Conservation (phyloP, 2,888 invertebrate genomes). For the Drosophila lacicola region DNA sequence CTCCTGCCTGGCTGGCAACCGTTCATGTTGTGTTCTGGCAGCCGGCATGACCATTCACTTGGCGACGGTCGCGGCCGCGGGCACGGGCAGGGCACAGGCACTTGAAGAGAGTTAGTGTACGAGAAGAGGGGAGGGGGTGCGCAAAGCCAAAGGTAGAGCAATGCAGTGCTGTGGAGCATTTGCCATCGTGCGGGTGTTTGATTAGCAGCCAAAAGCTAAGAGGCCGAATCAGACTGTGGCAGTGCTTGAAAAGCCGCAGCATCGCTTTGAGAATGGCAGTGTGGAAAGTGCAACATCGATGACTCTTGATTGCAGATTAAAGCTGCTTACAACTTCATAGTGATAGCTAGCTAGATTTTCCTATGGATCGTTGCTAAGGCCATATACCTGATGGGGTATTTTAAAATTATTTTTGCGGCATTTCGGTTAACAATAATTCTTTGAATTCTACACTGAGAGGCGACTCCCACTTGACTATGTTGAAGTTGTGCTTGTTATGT, state of each 20-base stretch:
- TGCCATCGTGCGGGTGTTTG: slow-evolving; percentile 75
- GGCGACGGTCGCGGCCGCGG: slow-evolving; percentile 22
- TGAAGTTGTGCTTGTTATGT: neutral
- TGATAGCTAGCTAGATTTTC: slow-evolving; percentile 48
- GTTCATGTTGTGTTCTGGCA: slow-evolving; percentile 59
- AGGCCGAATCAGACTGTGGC: slow-evolving; percentile 17
- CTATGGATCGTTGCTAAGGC: slow-evolving; percentile 25
- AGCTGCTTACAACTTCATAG: slow-evolving; percentile 72
- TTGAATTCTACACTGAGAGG: neutral
- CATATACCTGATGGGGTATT: slow-evolving; percentile 44
- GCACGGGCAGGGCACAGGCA: neutral
- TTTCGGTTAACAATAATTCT: neutral
- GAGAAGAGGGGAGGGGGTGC: neutral
- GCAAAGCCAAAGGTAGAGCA: neutral
- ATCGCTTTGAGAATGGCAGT: slow-evolving; percentile 22
- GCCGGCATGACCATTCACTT: slow-evolving; percentile 72
- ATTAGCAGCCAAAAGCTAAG: slow-evolving; percentile 57
- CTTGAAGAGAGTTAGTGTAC: no score
- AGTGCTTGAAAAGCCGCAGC: slow-evolving; percentile 8
- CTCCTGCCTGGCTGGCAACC: slow-evolving; percentile 34
- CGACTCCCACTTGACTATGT: neutral
- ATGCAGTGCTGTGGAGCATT: slow-evolving; percentile 21
- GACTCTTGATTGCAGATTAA: slow-evolving; percentile 73
- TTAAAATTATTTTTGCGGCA: neutral
- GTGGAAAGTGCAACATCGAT: slow-evolving; percentile 64